phyloP scores from a whole-genome alignment of 2,113 vertebrate species.

The Junco hyemalis region DNA sequence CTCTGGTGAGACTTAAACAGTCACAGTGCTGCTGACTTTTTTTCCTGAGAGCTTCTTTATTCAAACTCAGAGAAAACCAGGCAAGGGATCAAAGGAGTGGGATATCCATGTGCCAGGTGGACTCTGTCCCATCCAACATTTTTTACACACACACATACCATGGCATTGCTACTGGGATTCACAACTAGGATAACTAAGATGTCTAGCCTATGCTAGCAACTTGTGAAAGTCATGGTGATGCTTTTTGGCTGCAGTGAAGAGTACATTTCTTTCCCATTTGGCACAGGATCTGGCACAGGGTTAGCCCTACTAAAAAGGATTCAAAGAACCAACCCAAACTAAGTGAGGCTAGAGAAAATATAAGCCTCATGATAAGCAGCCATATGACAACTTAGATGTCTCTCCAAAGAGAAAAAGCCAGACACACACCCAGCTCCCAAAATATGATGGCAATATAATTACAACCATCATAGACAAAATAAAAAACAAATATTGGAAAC shows the following conservation, averaged over 20 bases:
- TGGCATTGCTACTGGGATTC: conserved; percentile 55
- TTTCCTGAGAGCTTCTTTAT: conserved; percentile 25
- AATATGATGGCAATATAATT: neutral
- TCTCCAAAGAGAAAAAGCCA: neutral
- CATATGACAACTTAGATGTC: neutral
- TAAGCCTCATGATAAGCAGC: neutral
- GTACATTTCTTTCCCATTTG: conserved; percentile 62
- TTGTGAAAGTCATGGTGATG: conserved; percentile 37
- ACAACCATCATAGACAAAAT: neutral
- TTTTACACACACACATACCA: conserved; percentile 49
- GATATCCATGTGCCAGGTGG: conserved; percentile 52
- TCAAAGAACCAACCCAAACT: conserved; percentile 4
- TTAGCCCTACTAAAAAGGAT: conserved; percentile 29
- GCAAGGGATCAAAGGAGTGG: conserved; percentile 49
- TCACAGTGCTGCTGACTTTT: neutral
- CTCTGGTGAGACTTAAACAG: neutral
- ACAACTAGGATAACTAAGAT: conserved; percentile 64
- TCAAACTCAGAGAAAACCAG: conserved; percentile 53
- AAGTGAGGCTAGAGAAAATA: neutral
- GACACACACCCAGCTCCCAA: neutral
- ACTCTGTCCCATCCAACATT: conserved; percentile 63
- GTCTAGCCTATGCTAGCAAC: neutral
- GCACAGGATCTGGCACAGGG: neutral
- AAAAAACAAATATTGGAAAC: neutral
- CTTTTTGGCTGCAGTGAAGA: conserved; percentile 35